Base-by-base conservation (phyloP, 2,888 invertebrate species). In the Clostera curtula region DNA sequence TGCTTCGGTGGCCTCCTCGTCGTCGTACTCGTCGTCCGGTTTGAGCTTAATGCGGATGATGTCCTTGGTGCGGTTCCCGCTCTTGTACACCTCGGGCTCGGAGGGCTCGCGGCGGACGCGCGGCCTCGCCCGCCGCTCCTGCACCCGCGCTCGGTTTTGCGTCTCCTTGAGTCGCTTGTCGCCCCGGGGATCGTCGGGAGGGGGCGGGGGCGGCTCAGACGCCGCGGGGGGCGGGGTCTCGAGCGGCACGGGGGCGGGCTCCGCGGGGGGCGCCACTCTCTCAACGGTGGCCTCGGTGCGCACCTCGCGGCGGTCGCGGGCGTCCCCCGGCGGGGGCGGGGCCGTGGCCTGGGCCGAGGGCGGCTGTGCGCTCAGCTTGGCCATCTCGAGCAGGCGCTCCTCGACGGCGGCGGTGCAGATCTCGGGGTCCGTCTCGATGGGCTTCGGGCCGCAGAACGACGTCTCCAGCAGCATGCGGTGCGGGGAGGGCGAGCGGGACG, bases 391-490 rank as follows among this genome's bases (percentile, higher is more conserved):
- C 10, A 75, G 60, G 23, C 75, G 72, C 36, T 74, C 76, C 36
- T 75, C 79, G 19, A 75, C 82, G 3, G 70, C 86, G 24, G 82
- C 86, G 2, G 73, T 71, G 34, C 77, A 75, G 11, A 61, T 73
- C 48, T 82, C 82, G 24, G 72, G 87, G 62, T 83, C 84, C 12
- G 67, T 79, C 34, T 88, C 74, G 27, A 87, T 85, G 1, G 93
- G 91, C 56, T 93, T 93, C 25, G 90, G 91, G 1, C 95, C 95
- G 69, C 95, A 95, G 67, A 96, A 96, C 0, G 95, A 95, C 1
- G 95, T 96, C 75, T 95, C 95, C 32, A 95, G 84, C 29, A 95
- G 84, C 89, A 94, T 93, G 68, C 92, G 92, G 79, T 95, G 95
- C n/a, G 95, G 95, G 7, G 95, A 95, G 2, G 95, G 94, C 14